Base-by-base conservation (phyloP, 2,113 vertebrate genomes). In the Mola mola region DNA sequence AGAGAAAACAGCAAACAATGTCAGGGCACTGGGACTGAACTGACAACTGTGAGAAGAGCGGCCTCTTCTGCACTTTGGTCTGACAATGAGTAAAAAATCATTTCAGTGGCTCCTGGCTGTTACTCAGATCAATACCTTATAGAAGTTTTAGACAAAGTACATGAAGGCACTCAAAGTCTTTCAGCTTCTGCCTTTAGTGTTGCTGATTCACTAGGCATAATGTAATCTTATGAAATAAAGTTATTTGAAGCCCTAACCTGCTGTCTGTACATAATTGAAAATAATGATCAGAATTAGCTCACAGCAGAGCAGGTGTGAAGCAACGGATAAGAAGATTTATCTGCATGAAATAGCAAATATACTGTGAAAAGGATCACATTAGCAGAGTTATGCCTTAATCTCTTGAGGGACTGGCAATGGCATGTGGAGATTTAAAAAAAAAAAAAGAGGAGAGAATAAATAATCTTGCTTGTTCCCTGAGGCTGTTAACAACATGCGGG, bases 61-160 rank as follows among this genome's bases (percentile, higher is more conserved):
- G 21, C 34, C 47, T 76, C 57, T 65, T 66, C 58, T 41, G 55
- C 34, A 47, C 31, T 71, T 29, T 15, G 46, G 37, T 69, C 61
- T 2, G 16, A 43, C 34, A 67, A 78, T 74, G 53, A 66, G 49
- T n/a, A 62, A 66, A 37, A 72, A 72, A 75, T 78, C 44, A 43
- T 78, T 20, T 63, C 51, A 44, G 57, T 60, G 28, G 21, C 64
- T 43, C 5, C 0, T 19, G 71, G 81, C 71, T 64, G 24, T 53
- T 61, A 31, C 38, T 74, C 21, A 60, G 62, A 78, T 79, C 65
- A 76, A 75, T 80, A 66, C 19, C 46, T 46, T 69, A 78, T 76
- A 78, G 66, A 67, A 46, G 52, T 53, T 52, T 63, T 60, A 78
- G 66, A 83, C 60, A 65, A 62, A 60, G 20, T 33, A 59, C 43